Base-by-base conservation (phyloP, 2,888 invertebrate species). In the Zygogramma bicolorata region DNA sequence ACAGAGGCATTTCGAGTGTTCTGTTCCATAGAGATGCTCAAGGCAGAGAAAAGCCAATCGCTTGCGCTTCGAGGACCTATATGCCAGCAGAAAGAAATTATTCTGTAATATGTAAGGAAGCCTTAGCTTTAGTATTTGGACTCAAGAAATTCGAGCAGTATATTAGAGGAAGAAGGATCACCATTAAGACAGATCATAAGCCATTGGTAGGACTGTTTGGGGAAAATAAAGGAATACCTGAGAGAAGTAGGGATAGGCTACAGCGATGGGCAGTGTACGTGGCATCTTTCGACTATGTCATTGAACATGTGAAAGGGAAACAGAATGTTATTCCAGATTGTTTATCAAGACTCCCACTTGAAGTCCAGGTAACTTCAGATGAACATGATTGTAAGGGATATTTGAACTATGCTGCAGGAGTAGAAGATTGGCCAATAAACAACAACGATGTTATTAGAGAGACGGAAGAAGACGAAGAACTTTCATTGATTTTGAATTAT, bases 81-180 rank as follows among this genome's bases (percentile, higher is more conserved):
- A 75, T 73, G 0, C 67, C 71, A 34, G 79, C 82, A 6, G 84
- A 84, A 81, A 13, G 27, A 58, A 15, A 25, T 13, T 27, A 58
- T 58, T 58, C 29, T 25, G 29, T 58, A 15, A n/a, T n/a, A n/a
- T n/a, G n/a, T n/a, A 58, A 75, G 38, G 82, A 84, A 72, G 82
- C 81, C 0, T 75, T 84, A 66, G 81, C 82, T 8, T 83, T 84
- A 73, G 80, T 75, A 70, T 84, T 79, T 79, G 81, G 79, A 0
- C 75, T 81, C 0, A 72, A 74, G n/a, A 82, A 80, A 53, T 84
- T 83, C 72, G 77, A 82, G 68, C 82, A 84, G 60, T 85, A 84
- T 79, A 75, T 84, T 40, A 42, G 77, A 22, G 83, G 83, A 5
- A 79, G 72, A n/a, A 70, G 79, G 18, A 84, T 85, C 75, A 77